Evolutionary conservation across 2,888 invertebrate genomes (phyloP).

Genomic region (Gymnosoma rotundatum): DNA sequence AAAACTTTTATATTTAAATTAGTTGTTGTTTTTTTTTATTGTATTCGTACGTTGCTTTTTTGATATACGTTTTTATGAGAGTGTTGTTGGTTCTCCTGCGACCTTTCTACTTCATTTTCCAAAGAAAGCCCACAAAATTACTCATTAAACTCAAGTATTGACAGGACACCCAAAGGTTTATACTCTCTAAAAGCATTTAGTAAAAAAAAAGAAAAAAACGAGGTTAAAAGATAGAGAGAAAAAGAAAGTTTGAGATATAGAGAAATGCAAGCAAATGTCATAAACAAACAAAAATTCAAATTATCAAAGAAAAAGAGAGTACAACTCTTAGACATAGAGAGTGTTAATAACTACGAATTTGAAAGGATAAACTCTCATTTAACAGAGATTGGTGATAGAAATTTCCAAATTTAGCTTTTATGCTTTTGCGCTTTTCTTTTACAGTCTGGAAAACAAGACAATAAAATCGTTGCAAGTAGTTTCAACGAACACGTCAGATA

Average conservation of each 20-base stretch:
- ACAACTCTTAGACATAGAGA: not conserved
- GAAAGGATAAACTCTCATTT: slow-evolving; percentile 23
- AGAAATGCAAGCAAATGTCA: not conserved
- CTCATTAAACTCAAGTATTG: slow-evolving; percentile 40
- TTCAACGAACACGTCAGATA: slow-evolving; percentile 71
- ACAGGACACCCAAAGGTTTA: slow-evolving; percentile 35
- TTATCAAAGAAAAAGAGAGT: not conserved
- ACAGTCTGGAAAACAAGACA: slow-evolving; percentile 54
- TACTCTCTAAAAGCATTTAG: slow-evolving; percentile 21
- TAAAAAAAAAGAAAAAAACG: not conserved
- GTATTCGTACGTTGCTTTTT: not conserved
- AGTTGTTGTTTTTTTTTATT: not conserved
- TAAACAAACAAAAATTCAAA: not conserved
- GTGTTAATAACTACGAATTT: slow-evolving; percentile 8
- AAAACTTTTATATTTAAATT: not conserved
- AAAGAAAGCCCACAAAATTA: slow-evolving; percentile 36
- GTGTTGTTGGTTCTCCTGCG: slow-evolving; percentile 30
- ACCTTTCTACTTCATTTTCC: slow-evolving; percentile 55
- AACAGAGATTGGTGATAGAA: slow-evolving; percentile 8
- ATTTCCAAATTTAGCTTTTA: slow-evolving; percentile 54
- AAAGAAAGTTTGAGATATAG: not conserved
- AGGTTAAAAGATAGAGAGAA: too few species aligned
- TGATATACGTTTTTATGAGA: not conserved
- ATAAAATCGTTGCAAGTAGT: slow-evolving; percentile 63
- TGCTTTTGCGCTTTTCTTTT: slow-evolving; percentile 63